These are phyloP conservation scores for Neria commutata DNA, from an alignment of 2,888 invertebrate genomes.

Conservation along the genomic window DNA sequence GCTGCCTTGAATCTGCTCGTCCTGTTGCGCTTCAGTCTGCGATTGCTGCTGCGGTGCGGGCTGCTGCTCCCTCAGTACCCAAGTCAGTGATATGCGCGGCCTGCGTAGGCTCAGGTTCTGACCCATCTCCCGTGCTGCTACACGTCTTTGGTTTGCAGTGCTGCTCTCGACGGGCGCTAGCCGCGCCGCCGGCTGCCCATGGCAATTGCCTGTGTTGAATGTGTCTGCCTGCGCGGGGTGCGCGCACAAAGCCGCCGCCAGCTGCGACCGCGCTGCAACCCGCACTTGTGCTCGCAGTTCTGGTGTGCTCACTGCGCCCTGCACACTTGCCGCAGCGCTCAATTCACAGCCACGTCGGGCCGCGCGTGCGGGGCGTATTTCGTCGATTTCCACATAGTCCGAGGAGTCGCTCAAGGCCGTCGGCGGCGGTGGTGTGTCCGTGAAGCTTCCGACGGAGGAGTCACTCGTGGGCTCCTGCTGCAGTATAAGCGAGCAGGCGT, in stretches of 20 bases:
- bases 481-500: conserved; percentile 58
- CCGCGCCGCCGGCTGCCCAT: too few species aligned
- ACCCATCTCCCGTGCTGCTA: conserved; percentile 58
- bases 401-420: conserved; percentile 31
- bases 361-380: conserved; percentile 30
- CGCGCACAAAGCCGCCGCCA: too few species aligned
- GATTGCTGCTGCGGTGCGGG: conserved; percentile 53
- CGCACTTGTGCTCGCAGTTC: conserved; percentile 24
- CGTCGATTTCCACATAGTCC: conserved; percentile 59
- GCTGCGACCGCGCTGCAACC: conserved; percentile 6
- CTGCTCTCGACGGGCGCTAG: conserved; percentile 38
- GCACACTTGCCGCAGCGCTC: too few species aligned
- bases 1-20: conserved; percentile 43
- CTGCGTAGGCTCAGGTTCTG: conserved; percentile 65
- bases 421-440: conserved; percentile 38
- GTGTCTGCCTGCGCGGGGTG: too few species aligned
- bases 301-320: conserved; percentile 25
- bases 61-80: conserved; percentile 74
- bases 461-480: conserved; percentile 47
- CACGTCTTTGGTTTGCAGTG: conserved; percentile 15
- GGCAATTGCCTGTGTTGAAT: too few species aligned
- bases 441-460: conserved; percentile 53
- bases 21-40: conserved; percentile 30
- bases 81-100: conserved; percentile 76
- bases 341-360: too few species aligned